Percentiles rank a stretch among this genome's conserved stretches.
Conservation (phyloP, 2,113 vertebrate species). For the Pristiophorus japonicus region DNA sequence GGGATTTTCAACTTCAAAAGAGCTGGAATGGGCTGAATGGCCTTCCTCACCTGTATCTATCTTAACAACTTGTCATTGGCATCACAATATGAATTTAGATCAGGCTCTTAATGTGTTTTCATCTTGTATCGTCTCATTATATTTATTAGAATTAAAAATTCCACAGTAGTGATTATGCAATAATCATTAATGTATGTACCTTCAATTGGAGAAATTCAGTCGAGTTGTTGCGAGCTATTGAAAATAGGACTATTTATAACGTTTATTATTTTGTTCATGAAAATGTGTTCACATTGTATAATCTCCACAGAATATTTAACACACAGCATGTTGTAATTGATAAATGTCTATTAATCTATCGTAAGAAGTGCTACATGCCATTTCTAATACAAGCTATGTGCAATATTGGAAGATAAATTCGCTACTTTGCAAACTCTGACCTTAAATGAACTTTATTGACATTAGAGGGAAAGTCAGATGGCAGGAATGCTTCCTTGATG, state of each 20-base stretch:
- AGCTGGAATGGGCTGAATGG: neutral
- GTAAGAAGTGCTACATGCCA: neutral
- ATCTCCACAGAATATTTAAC: neutral
- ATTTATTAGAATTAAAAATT: neutral
- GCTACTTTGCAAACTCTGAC: slow-evolving; percentile 29
- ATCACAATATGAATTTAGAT: neutral
- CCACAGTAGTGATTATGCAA: neutral
- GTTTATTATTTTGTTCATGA: neutral
- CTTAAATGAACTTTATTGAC: slow-evolving; percentile 9
- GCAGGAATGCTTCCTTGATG: slow-evolving; percentile 1
- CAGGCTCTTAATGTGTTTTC: neutral
- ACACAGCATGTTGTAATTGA: slow-evolving; percentile 1
- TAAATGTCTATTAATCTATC: slow-evolving; percentile 19
- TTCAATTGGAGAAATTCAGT: neutral
- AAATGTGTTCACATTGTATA: neutral
- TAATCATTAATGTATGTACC: neutral
- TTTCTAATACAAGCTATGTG: neutral
- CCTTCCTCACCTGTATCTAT: neutral
- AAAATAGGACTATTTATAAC: neutral
- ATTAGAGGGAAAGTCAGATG: slow-evolving; percentile 15
- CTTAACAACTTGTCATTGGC: neutral
- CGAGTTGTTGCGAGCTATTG: neutral
- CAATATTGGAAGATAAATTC: slow-evolving; percentile 29
- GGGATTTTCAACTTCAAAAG: neutral
- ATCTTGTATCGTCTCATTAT: neutral